Base-by-base conservation (phyloP, 2,888 invertebrate species). In the Fragum whitleyi region DNA sequence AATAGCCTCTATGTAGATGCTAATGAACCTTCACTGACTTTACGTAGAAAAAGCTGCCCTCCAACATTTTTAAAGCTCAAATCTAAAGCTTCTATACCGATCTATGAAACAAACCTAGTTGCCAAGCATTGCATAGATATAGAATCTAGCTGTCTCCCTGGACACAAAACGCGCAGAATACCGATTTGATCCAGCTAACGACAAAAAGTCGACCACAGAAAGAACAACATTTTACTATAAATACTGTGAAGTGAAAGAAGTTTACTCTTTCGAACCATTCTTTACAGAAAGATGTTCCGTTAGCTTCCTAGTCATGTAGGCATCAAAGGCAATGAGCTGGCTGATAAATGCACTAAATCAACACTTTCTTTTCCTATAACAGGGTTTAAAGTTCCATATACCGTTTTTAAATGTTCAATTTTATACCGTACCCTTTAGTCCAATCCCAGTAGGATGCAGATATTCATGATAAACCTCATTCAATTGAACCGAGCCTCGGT, bases 1-100 rank as follows among this genome's bases (percentile, higher is more conserved):
- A 29, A 77, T 2, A 78, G 83, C 62, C 59, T 83, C n/a, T 77
- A 75, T 42, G 78, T 76, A 7, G 77, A 76, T 23, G 77, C 77
- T 3, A 51, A 70, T 55, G 73, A 73, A 57, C 77, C 55, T n/a
- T 76, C 76, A 0, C 36, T 76, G n/a, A 19, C 23, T 28, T 26
- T 53, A 21, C 23, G 39, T 1, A 32, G 55, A 39, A 42, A 74
- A 68, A 68, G 21, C 55, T 5, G 36, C 68, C n/a, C 42, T 68
- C 21, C 73, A 78, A 21, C 69, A 61, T 73, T 28, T 55, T 26
- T 55, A 21, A 68, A 36, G 42, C 21, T 75, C 21, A 39, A 36
- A 11, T 53, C 65, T 0, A 71, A 68, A 28, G 65, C 65, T 28
- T 47, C n/a, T 11, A 65, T 72, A 19, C 55, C 67, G 1, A 26